Base-by-base conservation (phyloP, 2,888 invertebrate genomes). In the Agrochola macilenta region DNA sequence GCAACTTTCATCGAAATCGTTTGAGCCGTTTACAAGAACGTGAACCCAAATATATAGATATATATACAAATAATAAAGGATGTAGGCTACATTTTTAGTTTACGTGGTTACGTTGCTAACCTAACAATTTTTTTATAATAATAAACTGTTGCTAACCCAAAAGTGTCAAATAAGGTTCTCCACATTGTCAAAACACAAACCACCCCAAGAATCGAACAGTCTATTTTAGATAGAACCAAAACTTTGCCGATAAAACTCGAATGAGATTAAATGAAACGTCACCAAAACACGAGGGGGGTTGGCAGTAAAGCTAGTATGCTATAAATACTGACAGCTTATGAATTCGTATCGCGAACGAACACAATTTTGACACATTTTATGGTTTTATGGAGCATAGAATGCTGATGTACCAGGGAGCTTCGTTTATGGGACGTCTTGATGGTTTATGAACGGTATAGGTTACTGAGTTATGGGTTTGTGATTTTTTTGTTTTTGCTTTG, bases 291-390 rank as follows among this genome's bases (percentile, higher is more conserved):
- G 79, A 83, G 69, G 43, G 69, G 76, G 69, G 63, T 35, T 43
- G 69, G 58, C 23, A 12, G 64, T 52, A 35, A 57, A 61, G 64
- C 74, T 80, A 85, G 84, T 84, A 69, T 77, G 82, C 78, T 79
- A 89, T 85, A 89, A 89, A 89, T 87, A 80, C 85, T 84, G 88
- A 84, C 88, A 87, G 84, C 90, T 90, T 89, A 90, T 89, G 88
- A 89, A 89, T 90, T 90, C 88, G 89, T 88, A 88, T 87, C 81
- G 90, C 81, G 85, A 88, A 87, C 85, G 87, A 88, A 88, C 83
- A 86, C 79, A 88, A 84, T 89, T 90, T 83, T 90, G 92, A 89
- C 92, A 91, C 91, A 90, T 90, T 92, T 92, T 91, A 92, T 88
- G 91, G 83, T 61, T 88, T 83, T 86, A 88, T 75, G 79, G 61